Evolutionary conservation across 2,113 vertebrate genomes (phyloP).

Genomic region (Candoia aspera): DNA sequence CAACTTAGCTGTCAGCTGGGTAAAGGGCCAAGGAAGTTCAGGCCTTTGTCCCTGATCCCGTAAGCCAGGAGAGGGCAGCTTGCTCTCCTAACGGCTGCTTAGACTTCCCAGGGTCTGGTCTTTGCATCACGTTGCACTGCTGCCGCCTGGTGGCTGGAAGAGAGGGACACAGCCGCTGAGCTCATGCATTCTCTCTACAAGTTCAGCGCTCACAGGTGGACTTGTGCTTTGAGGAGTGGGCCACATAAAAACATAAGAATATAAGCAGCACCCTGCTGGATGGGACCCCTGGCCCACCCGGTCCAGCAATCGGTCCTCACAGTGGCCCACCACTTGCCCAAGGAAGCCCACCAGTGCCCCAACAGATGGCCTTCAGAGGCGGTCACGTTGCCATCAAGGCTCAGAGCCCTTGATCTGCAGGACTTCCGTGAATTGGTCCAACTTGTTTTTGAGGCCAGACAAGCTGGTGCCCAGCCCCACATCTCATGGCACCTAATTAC

Average conservation of each 20-base stretch:
- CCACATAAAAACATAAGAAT: background rate
- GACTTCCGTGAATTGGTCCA: background rate
- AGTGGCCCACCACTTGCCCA: background rate
- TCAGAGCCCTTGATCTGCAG: background rate
- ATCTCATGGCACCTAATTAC: background rate
- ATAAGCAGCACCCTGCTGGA: background rate
- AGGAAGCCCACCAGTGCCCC: background rate
- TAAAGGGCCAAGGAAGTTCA: background rate
- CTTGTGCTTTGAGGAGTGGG: background rate
- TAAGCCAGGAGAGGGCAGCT: no score
- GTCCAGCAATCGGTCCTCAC: background rate
- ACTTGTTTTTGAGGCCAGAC: background rate
- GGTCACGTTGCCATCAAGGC: background rate
- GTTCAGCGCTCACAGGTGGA: background rate
- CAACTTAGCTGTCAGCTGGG: background rate
- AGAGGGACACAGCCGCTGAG: background rate
- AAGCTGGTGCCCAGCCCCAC: background rate
- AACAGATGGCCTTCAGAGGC: background rate
- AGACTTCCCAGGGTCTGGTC: no score
- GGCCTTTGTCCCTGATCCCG: background rate
- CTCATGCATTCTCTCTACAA: background rate
- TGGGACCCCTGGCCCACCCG: background rate
- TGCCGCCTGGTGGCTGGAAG: constrained; percentile 71
- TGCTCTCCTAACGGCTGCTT: background rate
- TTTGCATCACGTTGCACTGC: constrained; percentile 30